Conservation (phyloP, 2,113 vertebrate genomes). For the Macrotus californicus region DNA sequence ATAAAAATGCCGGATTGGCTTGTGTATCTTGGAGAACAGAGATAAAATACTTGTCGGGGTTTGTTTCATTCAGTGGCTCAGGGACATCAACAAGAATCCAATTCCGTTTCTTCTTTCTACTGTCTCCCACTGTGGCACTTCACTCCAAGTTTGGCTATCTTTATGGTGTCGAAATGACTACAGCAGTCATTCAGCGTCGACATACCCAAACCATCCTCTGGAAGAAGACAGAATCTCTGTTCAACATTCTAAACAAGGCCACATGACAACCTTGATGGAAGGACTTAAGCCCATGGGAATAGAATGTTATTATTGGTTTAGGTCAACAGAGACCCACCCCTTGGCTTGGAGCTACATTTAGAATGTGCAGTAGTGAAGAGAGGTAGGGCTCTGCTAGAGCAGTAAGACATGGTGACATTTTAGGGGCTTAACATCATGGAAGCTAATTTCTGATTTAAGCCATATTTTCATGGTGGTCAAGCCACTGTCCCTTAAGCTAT, state of each 20-base stretch:
- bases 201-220: not conserved
- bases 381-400: not conserved
- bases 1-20: not conserved
- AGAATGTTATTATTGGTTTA: not conserved
- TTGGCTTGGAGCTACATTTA: not conserved
- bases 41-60: not conserved
- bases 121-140: not conserved
- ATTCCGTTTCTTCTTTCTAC: not conserved
- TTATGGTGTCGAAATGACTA: not conserved
- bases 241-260: not conserved
- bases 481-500: not conserved
- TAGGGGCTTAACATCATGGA: not conserved
- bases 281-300: not conserved
- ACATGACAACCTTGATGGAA: not conserved
- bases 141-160: not conserved
- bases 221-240: not conserved
- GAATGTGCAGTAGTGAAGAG: not conserved
- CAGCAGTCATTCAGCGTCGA: not conserved
- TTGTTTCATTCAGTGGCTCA: not conserved
- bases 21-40: not conserved
- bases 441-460: not conserved
- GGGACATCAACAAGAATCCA: not conserved
- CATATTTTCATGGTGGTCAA: not conserved
- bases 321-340: not conserved
- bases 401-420: not conserved